These are phyloP conservation scores for Anadara kagoshimensis DNA, from an alignment of 1,140 invertebrate genomes.

Conservation along the genomic window DNA sequence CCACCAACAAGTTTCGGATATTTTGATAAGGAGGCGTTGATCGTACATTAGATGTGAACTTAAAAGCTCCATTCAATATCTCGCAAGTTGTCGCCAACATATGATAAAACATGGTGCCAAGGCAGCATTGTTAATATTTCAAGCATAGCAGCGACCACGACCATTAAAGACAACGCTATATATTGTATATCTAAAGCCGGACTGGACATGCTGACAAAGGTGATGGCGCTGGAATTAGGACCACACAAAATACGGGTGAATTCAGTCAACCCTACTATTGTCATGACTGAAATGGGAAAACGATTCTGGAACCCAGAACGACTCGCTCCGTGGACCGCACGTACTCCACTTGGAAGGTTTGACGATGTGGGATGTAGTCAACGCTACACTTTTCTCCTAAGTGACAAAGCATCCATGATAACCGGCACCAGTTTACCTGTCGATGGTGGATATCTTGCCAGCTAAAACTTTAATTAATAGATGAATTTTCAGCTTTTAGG, in stretches of 20 bases:
- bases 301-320: conserved; percentile 86
- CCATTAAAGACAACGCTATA: conserved; percentile 83
- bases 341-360: conserved; percentile 85
- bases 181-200: conserved; percentile 82
- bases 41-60: conserved; percentile 83
- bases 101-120: conserved; percentile 80
- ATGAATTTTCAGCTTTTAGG: no score
- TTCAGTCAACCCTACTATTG: conserved; percentile 87
- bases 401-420: conserved; percentile 86
- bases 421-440: conserved; percentile 85
- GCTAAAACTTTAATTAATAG: no score
- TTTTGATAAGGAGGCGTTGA: conserved; percentile 82
- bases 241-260: conserved; percentile 79
- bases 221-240: conserved; percentile 89
- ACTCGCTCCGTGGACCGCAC: conserved; percentile 80
- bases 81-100: conserved; percentile 80
- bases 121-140: conserved; percentile 93
- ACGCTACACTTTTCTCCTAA: conserved; percentile 86
- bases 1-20: conserved; percentile 79
- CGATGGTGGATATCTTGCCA: conserved; percentile 81
- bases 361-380: conserved; percentile 77
- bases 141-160: conserved; percentile 81
- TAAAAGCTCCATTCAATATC: conserved; percentile 89
- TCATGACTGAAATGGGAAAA: conserved; percentile 91
- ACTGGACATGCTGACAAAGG: conserved; percentile 78